Evolutionary conservation across 1,140 invertebrate genomes (phyloP).

Genomic region (Gryllus bimaculatus): DNA sequence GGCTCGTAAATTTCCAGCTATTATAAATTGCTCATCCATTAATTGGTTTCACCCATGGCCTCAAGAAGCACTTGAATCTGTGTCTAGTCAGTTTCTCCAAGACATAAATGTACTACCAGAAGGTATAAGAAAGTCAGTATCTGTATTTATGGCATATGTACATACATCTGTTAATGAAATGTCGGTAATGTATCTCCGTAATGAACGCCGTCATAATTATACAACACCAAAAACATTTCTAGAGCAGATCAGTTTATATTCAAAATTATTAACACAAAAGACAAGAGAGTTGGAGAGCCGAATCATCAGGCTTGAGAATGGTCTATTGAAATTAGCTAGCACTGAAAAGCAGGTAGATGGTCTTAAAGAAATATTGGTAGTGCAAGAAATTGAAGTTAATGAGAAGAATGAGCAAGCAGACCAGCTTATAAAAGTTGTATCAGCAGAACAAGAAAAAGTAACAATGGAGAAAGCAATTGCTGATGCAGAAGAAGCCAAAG

Average conservation of each 20-base stretch:
- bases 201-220: slow-evolving; percentile 87
- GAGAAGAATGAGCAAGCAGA: slow-evolving; percentile 86
- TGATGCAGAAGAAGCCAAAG: slow-evolving; percentile 79
- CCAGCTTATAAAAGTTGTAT: slow-evolving; percentile 75
- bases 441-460: slow-evolving; percentile 81
- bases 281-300: slow-evolving; percentile 63
- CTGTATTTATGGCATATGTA: slow-evolving; percentile 83
- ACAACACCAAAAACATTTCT: slow-evolving; percentile 93
- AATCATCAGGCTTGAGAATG: slow-evolving; percentile 75
- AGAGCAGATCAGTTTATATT: slow-evolving; percentile 82
- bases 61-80: slow-evolving; percentile 77
- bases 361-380: slow-evolving; percentile 69
- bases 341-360: slow-evolving; percentile 71
- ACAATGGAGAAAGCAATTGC: slow-evolving; percentile 73
- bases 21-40: slow-evolving; percentile 85
- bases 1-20: slow-evolving; percentile 83
- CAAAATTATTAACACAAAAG: slow-evolving; percentile 70
- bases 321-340: slow-evolving; percentile 73
- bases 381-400: slow-evolving; percentile 78
- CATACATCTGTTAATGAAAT: slow-evolving; percentile 82
- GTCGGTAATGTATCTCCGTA: slow-evolving; percentile 67
- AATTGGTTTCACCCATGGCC: slow-evolving; percentile 98
- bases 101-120: slow-evolving; percentile 59
- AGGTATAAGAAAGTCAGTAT: slow-evolving; percentile 53
- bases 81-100: slow-evolving; percentile 71